These are phyloP conservation scores for Alces alces DNA, from an alignment of 2,113 vertebrate genomes.

Conservation along the genomic window DNA sequence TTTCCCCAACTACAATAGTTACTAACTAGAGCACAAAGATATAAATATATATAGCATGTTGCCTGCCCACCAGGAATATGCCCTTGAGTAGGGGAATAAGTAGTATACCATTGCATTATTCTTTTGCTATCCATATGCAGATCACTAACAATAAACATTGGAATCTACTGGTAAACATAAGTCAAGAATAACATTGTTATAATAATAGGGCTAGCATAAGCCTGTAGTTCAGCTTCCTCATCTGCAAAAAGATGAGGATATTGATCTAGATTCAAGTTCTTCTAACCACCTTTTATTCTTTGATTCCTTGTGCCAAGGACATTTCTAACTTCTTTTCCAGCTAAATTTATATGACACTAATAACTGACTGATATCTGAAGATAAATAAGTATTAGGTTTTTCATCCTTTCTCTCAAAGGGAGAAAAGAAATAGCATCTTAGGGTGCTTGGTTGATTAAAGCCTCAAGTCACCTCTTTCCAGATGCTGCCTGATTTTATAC, in stretches of 20 bases:
- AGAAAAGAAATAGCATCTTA: neutral
- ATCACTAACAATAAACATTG: neutral
- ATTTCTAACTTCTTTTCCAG: conserved; percentile 26
- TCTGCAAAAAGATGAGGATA: neutral
- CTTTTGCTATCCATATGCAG: neutral
- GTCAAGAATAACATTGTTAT: neutral
- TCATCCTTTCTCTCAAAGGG: neutral
- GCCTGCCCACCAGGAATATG: no score
- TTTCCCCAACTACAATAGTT: neutral
- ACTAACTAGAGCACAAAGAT: neutral
- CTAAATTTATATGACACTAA: conserved; percentile 23
- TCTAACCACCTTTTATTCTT: conserved; percentile 8
- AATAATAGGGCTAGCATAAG: neutral
- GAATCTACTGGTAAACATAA: neutral
- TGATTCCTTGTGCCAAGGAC: neutral
- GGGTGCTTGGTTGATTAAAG: neutral
- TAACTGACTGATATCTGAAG: conserved; percentile 2
- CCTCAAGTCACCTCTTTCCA: neutral
- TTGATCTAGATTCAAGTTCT: neutral
- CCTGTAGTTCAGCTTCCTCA: neutral
- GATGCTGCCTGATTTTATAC: neutral
- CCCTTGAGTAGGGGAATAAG: neutral
- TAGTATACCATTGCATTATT: neutral
- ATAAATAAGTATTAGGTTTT: neutral
- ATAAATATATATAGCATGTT: neutral